Conservation (phyloP, 1,140 invertebrate species). For the Calephelis virginiensis region DNA sequence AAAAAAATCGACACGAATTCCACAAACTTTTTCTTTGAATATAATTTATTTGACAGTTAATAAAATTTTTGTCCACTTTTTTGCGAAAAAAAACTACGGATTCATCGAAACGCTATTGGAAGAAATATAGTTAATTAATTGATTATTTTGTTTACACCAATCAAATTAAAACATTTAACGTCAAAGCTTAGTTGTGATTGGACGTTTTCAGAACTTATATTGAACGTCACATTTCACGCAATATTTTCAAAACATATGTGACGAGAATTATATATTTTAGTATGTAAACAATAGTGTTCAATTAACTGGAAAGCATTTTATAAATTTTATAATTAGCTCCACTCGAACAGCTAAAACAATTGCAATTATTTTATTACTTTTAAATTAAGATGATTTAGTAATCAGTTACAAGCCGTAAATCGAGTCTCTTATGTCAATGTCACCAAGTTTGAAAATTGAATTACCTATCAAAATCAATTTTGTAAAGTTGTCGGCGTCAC, state of each 20-base stretch:
- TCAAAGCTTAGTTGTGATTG: constrained; percentile 44
- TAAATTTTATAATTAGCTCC: too few relatives aligned
- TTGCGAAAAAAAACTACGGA: constrained; percentile 19
- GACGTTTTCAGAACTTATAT: constrained; percentile 29
- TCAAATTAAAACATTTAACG: constrained; percentile 63
- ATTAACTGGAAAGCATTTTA: too few relatives aligned
- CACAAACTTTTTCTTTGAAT: constrained; percentile 47
- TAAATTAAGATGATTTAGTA: too few relatives aligned
- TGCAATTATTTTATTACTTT: too few relatives aligned
- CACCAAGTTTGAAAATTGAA: neutral
- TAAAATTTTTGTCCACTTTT: constrained; percentile 37
- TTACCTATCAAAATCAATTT: too few relatives aligned
- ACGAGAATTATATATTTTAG: neutral
- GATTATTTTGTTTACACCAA: constrained; percentile 46
- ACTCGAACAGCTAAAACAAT: too few relatives aligned
- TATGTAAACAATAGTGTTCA: neutral
- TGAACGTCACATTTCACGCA: constrained; percentile 34
- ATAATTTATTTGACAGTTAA: constrained; percentile 58
- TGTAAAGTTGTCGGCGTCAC: constrained; percentile 1
- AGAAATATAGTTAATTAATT: constrained; percentile 30
- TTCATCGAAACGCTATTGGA: constrained; percentile 40
- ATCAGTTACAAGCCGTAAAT: neutral
- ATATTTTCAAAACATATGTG: neutral
- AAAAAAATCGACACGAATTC: constrained; percentile 45
- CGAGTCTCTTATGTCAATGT: neutral